Conservation (phyloP, 2,113 vertebrate species). For the Kryptolebias marmoratus region DNA sequence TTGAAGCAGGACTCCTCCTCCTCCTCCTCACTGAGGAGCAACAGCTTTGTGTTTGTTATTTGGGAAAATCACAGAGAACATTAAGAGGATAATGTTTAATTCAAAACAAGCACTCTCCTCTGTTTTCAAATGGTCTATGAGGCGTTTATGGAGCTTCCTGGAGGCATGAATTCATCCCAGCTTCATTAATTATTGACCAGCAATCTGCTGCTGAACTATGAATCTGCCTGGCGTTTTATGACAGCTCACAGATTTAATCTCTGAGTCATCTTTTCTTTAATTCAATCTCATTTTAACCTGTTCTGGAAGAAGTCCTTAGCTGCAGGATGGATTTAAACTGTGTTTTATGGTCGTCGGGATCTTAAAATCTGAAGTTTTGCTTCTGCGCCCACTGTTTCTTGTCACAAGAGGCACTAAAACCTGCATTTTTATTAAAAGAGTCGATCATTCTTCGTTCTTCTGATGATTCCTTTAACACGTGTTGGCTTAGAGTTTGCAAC, state of each 20-base stretch:
- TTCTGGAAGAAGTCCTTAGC: background rate
- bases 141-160: conserved; percentile 61
- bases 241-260: background rate
- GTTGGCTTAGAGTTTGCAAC: no score
- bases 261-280: background rate
- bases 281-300: background rate
- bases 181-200: conserved; percentile 76
- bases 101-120: conserved; percentile 3
- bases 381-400: conserved; percentile 21
- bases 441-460: background rate
- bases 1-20: no score
- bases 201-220: conserved; percentile 66
- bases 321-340: background rate
- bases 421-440: background rate
- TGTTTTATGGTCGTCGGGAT: background rate
- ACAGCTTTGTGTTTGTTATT: no score
- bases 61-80: no score
- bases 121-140: conserved; percentile 57
- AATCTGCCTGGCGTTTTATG: conserved; percentile 19
- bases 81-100: no score
- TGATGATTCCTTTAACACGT: no score
- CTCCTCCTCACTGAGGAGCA: no score
- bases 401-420: background rate
- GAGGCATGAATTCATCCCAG: conserved; percentile 51
- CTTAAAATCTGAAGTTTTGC: background rate